These are phyloP conservation scores for Myodes glareolus DNA, from an alignment of 2,113 vertebrate genomes.

Conservation along the genomic window DNA sequence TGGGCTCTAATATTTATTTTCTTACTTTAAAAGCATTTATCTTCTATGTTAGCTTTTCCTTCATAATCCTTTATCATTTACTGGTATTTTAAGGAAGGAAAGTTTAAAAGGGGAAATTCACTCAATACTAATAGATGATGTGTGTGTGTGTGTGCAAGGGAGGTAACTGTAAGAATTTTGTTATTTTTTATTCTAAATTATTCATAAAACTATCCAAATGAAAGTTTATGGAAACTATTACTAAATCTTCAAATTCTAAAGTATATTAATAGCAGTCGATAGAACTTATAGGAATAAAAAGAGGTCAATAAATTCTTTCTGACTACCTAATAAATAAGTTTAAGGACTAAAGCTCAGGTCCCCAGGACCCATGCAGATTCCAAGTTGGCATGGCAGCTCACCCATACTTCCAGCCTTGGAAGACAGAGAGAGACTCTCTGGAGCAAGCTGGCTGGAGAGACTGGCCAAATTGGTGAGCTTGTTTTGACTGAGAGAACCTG, in stretches of 20 bases:
- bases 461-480: not conserved
- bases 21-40: not conserved
- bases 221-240: not conserved
- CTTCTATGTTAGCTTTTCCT: not conserved
- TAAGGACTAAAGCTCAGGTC: too few species aligned
- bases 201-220: not conserved
- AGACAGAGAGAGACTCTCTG: not conserved
- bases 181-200: constrained; percentile 12
- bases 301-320: constrained; percentile 9
- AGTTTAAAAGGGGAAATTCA: not conserved
- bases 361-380: not conserved
- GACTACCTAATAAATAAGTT: not conserved
- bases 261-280: not conserved
- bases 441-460: not conserved
- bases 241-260: not conserved
- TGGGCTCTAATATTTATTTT: not conserved
- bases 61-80: not conserved
- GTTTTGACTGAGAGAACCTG: not conserved
- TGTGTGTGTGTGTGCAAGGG: not conserved
- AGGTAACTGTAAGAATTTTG: not conserved
- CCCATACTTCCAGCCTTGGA: not conserved
- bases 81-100: constrained; percentile 20
- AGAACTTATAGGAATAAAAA: not conserved
- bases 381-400: not conserved
- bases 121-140: not conserved